Evolutionary conservation across 2,797 vertebrate species (phyloP).

Genomic region (Lerista edwardsae): DNA sequence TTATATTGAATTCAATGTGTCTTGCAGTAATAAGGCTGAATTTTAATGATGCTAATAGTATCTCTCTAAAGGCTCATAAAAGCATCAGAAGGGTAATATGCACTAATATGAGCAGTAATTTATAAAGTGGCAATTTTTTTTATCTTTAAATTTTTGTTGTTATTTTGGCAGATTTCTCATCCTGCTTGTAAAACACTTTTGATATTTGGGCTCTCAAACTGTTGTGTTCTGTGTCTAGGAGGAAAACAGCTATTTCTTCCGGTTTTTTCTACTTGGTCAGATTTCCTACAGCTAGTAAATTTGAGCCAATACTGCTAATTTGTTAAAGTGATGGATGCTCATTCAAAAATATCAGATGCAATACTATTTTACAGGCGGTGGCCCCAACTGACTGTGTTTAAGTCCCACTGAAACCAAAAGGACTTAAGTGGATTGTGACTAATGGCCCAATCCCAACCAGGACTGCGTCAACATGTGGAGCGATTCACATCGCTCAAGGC

Average conservation of each 20-base stretch:
- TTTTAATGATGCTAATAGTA: constrained; percentile 29
- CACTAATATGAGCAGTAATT: constrained; percentile 26
- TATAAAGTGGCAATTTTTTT: constrained; percentile 35
- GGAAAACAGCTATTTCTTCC: background rate
- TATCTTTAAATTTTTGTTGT: constrained; percentile 24
- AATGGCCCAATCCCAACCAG: background rate
- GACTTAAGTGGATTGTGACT: background rate
- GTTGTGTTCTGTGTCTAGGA: constrained; percentile 12
- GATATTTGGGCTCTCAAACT: constrained; percentile 4
- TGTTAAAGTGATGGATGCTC: background rate
- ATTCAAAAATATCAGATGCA: background rate
- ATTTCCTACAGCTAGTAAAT: background rate
- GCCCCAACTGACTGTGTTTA: background rate
- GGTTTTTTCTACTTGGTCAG: constrained; percentile 26
- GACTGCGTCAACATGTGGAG: too few species aligned
- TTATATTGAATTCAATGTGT: background rate
- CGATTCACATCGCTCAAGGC: too few species aligned
- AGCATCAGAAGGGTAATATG: constrained; percentile 17
- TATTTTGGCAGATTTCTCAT: constrained; percentile 6
- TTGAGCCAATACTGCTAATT: background rate
- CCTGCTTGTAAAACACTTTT: constrained; percentile 24
- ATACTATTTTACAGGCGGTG: background rate
- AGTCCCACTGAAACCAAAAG: background rate
- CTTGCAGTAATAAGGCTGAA: constrained; percentile 36
- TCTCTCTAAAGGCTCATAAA: constrained; percentile 38